Evolutionary conservation across 2,113 vertebrate genomes (phyloP), one percentile per base, ranked within the genome.

Genomic region (Melanerpes formicivorus): DNA sequence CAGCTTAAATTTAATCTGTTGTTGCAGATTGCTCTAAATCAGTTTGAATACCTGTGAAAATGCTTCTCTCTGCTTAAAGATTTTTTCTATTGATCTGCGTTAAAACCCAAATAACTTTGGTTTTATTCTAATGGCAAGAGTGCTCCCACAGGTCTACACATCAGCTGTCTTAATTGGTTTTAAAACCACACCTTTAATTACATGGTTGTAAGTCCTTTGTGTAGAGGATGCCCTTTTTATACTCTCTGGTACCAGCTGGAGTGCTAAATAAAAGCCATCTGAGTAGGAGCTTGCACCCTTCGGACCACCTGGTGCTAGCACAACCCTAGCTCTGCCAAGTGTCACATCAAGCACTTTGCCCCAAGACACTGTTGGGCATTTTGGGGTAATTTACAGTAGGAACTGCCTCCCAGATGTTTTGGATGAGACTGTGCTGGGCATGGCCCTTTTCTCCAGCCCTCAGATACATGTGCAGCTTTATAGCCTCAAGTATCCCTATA

Each of bases 31-130:
- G 89, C 32, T 75, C 56, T 82, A 87, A 82, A 71, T 89, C 79
- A 85, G 32, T 89, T 92, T 77, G 76, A 93, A 90, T 93, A 80
- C 67, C 81, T 40, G 14, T 80, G 56, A 72, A 90, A 93, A 85
- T 82, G n/a, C 58, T 87, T 92, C 25, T 83, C 89, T 92, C 79
- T 58, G 25, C 85, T 77, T 82, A 87, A 90, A 82, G 89, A 60
- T 66, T 83, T 77, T 91, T 66, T 26, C 30, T 83, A 58, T 75
- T 85, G 84, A 91, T 77, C 56, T 65, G 0, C 40, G 11, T 75
- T 92, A 87, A 93, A 93, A 84, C 46, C 60, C 75, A 77, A 90
- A 66, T 84, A 95, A 77, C 64, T 48, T 85, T 89, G 46, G 32
- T 80, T 95, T 92, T 77, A 72, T 54, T 89, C 58, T 82, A 75